Conservation (phyloP, 1,140 invertebrate species). For the Sarcophaga peregrina region DNA sequence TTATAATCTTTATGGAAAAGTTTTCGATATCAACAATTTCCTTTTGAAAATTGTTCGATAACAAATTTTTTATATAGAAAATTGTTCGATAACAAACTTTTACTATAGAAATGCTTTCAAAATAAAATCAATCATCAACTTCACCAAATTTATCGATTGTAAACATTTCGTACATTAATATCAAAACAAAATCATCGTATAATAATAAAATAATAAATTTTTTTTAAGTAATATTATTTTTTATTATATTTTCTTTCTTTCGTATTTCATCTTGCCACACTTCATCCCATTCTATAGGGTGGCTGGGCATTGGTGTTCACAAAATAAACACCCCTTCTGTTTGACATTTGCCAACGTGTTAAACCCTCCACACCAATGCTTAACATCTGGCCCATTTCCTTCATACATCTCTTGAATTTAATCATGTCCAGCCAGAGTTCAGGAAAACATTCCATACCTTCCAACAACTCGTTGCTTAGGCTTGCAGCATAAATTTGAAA, state of each 20-base stretch:
- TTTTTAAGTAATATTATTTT: neutral
- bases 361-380: conserved; percentile 54
- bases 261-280: neutral
- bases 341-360: conserved; percentile 48
- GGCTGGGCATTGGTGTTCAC: conserved; percentile 64
- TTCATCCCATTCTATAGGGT: conserved; percentile 55
- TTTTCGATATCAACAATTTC: too few relatives aligned
- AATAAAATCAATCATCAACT: too few relatives aligned
- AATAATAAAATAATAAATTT: neutral
- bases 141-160: too few relatives aligned
- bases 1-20: too few relatives aligned
- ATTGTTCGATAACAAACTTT: too few relatives aligned
- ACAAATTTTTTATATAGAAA: too few relatives aligned
- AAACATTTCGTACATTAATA: too few relatives aligned
- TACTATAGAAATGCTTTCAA: too few relatives aligned
- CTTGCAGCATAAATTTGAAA: conserved; percentile 74
- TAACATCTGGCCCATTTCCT: conserved; percentile 47
- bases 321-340: conserved; percentile 64
- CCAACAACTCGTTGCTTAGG: conserved; percentile 46
- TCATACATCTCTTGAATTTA: conserved; percentile 50
- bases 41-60: too few relatives aligned
- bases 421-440: conserved; percentile 57
- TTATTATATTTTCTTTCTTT: too few relatives aligned
- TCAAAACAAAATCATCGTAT: too few relatives aligned
- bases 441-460: conserved; percentile 45